These are phyloP conservation scores for Eublepharis macularius DNA, from an alignment of 2,113 vertebrate genomes.

Conservation along the genomic window DNA sequence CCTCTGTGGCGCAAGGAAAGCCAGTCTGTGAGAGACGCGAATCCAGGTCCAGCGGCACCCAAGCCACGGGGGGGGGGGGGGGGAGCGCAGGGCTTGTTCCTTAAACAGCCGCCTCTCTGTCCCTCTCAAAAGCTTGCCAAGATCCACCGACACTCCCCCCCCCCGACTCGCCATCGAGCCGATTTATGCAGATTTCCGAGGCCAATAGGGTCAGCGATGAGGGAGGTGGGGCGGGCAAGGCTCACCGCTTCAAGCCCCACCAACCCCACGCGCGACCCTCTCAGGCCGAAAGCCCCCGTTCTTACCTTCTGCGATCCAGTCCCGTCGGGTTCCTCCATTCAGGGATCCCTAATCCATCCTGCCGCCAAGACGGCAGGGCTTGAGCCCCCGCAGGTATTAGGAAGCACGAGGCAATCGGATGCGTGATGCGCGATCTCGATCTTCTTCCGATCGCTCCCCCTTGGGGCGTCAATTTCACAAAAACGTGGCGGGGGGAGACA, in stretches of 20 bases:
- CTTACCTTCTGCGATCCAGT: slow-evolving; percentile 16
- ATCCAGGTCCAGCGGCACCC: neutral
- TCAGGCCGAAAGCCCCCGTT: neutral
- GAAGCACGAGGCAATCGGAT: slow-evolving; percentile 18
- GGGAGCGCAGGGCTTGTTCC: neutral
- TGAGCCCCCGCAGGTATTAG: slow-evolving; percentile 20
- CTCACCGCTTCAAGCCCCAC: neutral
- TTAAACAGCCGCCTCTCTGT: neutral
- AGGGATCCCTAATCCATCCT: slow-evolving; percentile 26
- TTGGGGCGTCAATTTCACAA: slow-evolving; percentile 17
- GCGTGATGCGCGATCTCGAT: slow-evolving; percentile 16
- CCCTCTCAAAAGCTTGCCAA: neutral
- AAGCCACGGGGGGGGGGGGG: neutral
- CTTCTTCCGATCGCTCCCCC: slow-evolving; percentile 23
- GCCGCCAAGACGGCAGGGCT: slow-evolving; percentile 19
- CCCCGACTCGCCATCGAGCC: neutral
- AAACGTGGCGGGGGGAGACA: neutral
- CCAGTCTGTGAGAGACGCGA: neutral
- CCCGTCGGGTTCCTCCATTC: slow-evolving; percentile 19
- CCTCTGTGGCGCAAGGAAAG: slow-evolving; percentile 18
- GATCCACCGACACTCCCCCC: neutral
- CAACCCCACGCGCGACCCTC: neutral
- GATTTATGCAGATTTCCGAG: neutral
- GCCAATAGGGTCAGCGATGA: slow-evolving; percentile 1
- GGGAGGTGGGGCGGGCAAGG: neutral